phyloP scores from a whole-genome alignment of 2,888 invertebrate species.

The Mamestra brassicae region DNA sequence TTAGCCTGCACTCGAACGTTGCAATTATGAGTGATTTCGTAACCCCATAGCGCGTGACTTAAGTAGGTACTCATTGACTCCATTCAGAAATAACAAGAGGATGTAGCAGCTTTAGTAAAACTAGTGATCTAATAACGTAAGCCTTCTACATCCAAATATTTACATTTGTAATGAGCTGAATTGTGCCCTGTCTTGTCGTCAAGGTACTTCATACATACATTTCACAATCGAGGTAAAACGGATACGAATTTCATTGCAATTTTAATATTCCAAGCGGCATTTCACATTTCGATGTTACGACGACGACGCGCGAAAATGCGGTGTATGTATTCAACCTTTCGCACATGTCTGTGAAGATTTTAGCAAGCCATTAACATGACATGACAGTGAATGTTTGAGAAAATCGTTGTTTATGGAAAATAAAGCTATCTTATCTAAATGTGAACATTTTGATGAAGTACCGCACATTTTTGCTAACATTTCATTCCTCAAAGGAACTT shows the following conservation, averaged over 20 bases:
- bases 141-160: conserved; percentile 16
- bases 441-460: conserved; percentile 6
- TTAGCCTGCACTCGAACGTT: conserved; percentile 61
- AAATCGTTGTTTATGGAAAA: not conserved
- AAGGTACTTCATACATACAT: conserved; percentile 12
- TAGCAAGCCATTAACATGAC: conserved; percentile 7
- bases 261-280: conserved; percentile 54
- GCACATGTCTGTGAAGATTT: conserved; percentile 6
- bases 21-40: conserved; percentile 59
- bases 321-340: not conserved
- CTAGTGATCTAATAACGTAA: conserved; percentile 19
- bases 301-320: not conserved
- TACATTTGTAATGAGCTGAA: conserved; percentile 5
- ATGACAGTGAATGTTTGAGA: not conserved
- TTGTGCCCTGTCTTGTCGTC: conserved; percentile 22
- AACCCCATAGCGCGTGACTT: conserved; percentile 43
- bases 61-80: conserved; percentile 37
- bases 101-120: conserved; percentile 9
- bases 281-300: conserved; percentile 37
- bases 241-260: conserved; percentile 28
- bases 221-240: conserved; percentile 28
- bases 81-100: conserved; percentile 34
- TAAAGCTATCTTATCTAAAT: conserved; percentile 4
- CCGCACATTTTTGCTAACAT: conserved; percentile 6
- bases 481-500: not conserved